Conservation (phyloP, 2,797 vertebrate species). For the Lerista edwardsae region DNA sequence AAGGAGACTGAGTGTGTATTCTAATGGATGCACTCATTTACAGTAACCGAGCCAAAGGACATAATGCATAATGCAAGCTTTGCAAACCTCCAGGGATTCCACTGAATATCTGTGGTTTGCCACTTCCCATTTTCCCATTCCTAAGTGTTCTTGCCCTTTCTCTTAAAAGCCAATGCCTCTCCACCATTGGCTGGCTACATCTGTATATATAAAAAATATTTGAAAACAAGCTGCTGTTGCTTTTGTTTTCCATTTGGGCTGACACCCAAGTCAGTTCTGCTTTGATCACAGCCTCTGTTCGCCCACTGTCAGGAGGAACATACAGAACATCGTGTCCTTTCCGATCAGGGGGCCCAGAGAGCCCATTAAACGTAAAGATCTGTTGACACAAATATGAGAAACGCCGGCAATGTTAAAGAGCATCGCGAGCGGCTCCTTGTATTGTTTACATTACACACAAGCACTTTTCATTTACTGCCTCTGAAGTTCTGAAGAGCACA, state of each 20-base stretch:
- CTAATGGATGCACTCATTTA: conserved; percentile 21
- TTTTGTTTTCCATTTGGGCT: conserved; percentile 52
- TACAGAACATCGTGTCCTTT: conserved; percentile 48
- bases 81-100: conserved; percentile 18
- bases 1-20: not conserved
- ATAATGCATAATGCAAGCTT: not conserved
- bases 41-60: conserved; percentile 32
- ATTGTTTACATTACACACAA: conserved; percentile 57
- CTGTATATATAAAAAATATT: not conserved
- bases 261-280: conserved; percentile 26
- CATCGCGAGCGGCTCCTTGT: conserved; percentile 46
- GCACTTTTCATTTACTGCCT: conserved; percentile 57
- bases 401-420: conserved; percentile 50
- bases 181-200: conserved; percentile 11
- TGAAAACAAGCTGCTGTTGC: conserved; percentile 28
- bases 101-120: conserved; percentile 1
- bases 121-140: conserved; percentile 37
- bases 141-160: conserved; percentile 25
- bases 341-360: conserved; percentile 19
- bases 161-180: conserved; percentile 22
- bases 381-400: conserved; percentile 55
- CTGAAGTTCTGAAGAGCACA: conserved; percentile 38
- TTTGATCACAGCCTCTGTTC: conserved; percentile 32
- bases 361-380: conserved; percentile 37
- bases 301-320: conserved; percentile 41